A percentile compares a stretch with the other conserved stretches of the same genome.
phyloP scores from a whole-genome alignment of 2,797 vertebrate genomes.

The Phyllotis vaccarum region DNA sequence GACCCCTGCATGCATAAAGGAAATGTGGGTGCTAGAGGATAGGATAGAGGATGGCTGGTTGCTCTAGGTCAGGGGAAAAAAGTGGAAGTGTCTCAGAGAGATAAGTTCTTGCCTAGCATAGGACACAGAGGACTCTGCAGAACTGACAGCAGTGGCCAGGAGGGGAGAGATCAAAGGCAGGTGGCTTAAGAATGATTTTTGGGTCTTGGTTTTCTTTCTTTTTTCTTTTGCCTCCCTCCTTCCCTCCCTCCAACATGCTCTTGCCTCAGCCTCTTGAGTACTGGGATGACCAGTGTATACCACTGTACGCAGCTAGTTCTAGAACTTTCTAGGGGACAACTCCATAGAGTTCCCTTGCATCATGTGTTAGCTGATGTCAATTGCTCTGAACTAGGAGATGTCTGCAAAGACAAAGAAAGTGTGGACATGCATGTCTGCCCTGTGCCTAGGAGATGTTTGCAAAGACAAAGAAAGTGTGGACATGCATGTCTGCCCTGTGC shows the following conservation, averaged over 20 bases:
- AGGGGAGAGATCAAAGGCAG: not conserved
- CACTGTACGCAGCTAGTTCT: not conserved
- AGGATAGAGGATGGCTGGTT: not conserved
- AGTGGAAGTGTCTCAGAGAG: not conserved
- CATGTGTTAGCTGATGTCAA: not conserved
- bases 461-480: not conserved
- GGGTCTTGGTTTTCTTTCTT: not conserved
- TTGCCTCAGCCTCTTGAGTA: not conserved
- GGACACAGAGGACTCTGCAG: not conserved
- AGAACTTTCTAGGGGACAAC: not conserved
- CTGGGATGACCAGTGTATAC: not conserved
- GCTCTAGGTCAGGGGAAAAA: not conserved
- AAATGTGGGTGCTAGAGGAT: not conserved
- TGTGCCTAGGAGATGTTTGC: not conserved
- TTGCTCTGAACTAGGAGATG: not conserved
- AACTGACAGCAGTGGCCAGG: not conserved
- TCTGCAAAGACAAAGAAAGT: not conserved
- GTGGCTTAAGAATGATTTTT: not conserved
- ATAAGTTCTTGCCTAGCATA: not conserved
- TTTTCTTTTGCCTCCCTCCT: no score
- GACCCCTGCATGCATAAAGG: not conserved
- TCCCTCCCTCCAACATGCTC: not conserved
- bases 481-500: accelerated
- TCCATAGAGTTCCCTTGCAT: not conserved
- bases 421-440: not conserved